A percentile compares a stretch with the other conserved stretches of the same genome.
Conservation (phyloP, 2,113 vertebrate genomes). For the Heloderma charlesbogerti region DNA sequence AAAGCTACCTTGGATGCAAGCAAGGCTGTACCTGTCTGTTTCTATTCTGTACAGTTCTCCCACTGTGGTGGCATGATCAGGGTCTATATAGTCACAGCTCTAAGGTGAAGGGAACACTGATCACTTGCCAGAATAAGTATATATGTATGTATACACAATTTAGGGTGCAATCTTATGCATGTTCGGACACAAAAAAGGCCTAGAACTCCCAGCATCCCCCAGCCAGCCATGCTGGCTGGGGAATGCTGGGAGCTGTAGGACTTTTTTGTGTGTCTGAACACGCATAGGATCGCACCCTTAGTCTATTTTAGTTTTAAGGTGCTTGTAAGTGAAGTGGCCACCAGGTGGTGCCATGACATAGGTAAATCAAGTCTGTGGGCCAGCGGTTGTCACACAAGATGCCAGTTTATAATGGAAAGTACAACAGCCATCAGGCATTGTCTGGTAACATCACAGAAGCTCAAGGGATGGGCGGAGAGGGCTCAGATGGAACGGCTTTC, state of each 20-base stretch:
- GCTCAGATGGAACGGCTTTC: not conserved
- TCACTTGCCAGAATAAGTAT: not conserved
- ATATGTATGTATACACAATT: not conserved
- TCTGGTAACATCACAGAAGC: not conserved
- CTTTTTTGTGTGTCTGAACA: too few species aligned
- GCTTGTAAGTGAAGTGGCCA: slow-evolving; percentile 37
- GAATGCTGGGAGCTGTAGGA: too few species aligned
- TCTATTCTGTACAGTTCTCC: not conserved
- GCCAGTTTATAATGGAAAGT: fast-evolving
- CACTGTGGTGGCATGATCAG: not conserved
- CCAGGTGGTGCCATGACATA: slow-evolving; percentile 73
- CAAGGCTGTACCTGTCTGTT: too few species aligned
- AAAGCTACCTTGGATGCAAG: too few species aligned
- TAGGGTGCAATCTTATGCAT: not conserved
- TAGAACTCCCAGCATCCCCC: too few species aligned
- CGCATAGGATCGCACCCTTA: too few species aligned
- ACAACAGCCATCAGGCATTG: not conserved
- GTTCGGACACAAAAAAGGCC: too few species aligned
- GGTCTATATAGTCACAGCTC: not conserved
- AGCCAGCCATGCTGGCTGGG: too few species aligned
- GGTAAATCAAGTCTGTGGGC: not conserved
- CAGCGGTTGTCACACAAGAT: fast-evolving
- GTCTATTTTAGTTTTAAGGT: fast-evolving
- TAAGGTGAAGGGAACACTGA: not conserved
- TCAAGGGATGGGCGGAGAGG: not conserved